Percentiles rank a stretch among this genome's conserved stretches.
Conservation (phyloP, 2,888 invertebrate genomes). For the Drosophila siamana region DNA sequence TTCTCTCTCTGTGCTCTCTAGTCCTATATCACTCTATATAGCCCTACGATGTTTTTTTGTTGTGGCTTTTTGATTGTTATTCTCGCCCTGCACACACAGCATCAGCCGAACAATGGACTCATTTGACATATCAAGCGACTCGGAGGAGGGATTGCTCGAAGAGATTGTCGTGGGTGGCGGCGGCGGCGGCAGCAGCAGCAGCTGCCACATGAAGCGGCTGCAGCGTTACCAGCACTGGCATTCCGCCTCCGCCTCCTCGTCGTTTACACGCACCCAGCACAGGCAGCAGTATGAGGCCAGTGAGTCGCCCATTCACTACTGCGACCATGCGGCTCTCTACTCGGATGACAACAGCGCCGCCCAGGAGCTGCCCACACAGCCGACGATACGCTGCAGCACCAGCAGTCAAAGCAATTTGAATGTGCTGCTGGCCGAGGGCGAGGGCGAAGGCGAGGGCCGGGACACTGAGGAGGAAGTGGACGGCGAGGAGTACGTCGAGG, state of each 20-base stretch:
- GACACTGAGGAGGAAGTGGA: slow-evolving; percentile 33
- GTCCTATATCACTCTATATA: slow-evolving; percentile 3
- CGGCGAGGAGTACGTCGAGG: slow-evolving; percentile 19
- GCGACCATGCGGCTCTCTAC: slow-evolving; percentile 83
- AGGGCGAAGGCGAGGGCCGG: slow-evolving; percentile 38
- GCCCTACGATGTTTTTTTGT: slow-evolving; percentile 8
- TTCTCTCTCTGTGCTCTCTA: slow-evolving; percentile 14
- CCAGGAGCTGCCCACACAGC: slow-evolving; percentile 67
- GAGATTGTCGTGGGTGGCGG: slow-evolving; percentile 84
- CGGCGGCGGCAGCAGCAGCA: slow-evolving; percentile 48
- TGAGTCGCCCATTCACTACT: slow-evolving; percentile 85
- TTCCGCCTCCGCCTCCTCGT: slow-evolving; percentile 48
- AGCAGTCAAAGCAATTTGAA: slow-evolving; percentile 77
- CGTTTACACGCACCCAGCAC: slow-evolving; percentile 58
- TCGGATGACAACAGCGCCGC: slow-evolving; percentile 82
- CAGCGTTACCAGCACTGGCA: slow-evolving; percentile 68
- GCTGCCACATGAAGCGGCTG: slow-evolving; percentile 49
- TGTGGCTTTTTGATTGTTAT: slow-evolving; percentile 41
- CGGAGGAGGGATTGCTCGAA: slow-evolving; percentile 85
- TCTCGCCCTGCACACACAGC: slow-evolving; percentile 61
- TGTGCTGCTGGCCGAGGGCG: slow-evolving; percentile 57
- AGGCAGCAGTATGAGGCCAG: slow-evolving; percentile 80
- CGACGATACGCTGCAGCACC: slow-evolving; percentile 65
- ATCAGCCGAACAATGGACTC: slow-evolving; percentile 85
- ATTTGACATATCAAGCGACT: slow-evolving; percentile 85